A percentile compares a stretch with the other conserved stretches of the same genome.
phyloP scores from a whole-genome alignment of 2,888 invertebrate species.

The Sericinus montela region DNA sequence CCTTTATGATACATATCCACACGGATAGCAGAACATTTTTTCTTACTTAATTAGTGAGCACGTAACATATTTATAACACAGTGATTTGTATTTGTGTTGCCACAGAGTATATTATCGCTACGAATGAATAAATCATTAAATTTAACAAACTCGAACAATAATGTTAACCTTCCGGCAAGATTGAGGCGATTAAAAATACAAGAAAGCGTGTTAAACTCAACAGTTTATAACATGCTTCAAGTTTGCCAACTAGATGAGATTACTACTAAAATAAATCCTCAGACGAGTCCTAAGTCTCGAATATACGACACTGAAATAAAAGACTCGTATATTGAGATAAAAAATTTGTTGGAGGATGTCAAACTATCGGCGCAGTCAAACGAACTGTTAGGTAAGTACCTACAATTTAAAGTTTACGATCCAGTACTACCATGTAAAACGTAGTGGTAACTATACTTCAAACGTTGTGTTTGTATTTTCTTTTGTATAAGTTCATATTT shows the following conservation, averaged over 20 bases:
- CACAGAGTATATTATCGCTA: background rate
- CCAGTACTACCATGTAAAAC: too few species aligned
- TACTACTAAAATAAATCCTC: conserved; percentile 10
- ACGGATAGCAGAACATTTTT: too few species aligned
- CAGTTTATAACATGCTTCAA: conserved; percentile 28
- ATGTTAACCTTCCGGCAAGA: conserved; percentile 35
- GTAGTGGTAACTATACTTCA: too few species aligned
- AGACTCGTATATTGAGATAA: conserved; percentile 38
- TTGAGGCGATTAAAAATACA: conserved; percentile 60
- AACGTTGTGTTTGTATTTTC: too few species aligned
- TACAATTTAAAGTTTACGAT: too few species aligned
- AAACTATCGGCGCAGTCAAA: conserved; percentile 38
- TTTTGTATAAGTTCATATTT: too few species aligned
- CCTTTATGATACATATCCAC: too few species aligned
- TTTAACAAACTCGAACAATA: background rate
- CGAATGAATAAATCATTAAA: conserved; percentile 3
- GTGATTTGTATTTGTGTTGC: too few species aligned
- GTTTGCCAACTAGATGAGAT: conserved; percentile 24
- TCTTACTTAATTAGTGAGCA: too few species aligned
- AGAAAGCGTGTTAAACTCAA: conserved; percentile 48
- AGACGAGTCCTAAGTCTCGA: conserved; percentile 29
- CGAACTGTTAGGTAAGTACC: conserved; percentile 40
- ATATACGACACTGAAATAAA: conserved; percentile 34
- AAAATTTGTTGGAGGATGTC: conserved; percentile 50
- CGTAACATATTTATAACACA: too few species aligned